Base-by-base conservation (phyloP, 2,113 vertebrate species). In the Tapirus terrestris region DNA sequence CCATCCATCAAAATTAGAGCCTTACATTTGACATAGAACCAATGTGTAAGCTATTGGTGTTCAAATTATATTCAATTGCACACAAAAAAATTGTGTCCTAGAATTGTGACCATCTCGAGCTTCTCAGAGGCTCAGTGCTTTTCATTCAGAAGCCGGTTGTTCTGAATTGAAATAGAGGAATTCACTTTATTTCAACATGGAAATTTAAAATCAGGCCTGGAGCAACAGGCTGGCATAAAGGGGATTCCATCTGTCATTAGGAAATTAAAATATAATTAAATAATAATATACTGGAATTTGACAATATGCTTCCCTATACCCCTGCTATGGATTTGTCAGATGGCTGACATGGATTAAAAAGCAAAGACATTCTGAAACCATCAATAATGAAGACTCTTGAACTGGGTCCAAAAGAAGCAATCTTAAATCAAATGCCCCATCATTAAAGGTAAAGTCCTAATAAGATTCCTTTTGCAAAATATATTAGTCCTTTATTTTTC, bases 241-340 rank as follows among this genome's bases (percentile, higher is more conserved):
- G 68, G 14, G n/a, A 89, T 93, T 96, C 77, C 86, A 96, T 89
- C 94, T 98, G 73, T 80, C 79, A 90, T 95, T 95, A 82, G 58
- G n/a, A 97, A 94, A 92, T 97, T 85, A 89, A 97, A 91, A 95
- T 95, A 95, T 94, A 92, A 96, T 96, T 95, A 96, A 93, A 96
- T 95, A 97, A 80, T 97, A 97, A 91, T 97, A 96, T 65, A 80
- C 80, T 94, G 67, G 43, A 87, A 96, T 20, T 88, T 58, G 6
- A 95, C 58, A 97, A 67, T 96, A 95, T 63, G 70, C 14, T 96
- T 94, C 63, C 31, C 31, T 87, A 83, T 31, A 67, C 25, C 36
- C 45, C 56, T 70, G 58, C 79, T 95, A 96, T 56, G n/a, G 3
- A 9, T 95, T 82, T 98, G 56, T 96, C 43, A 89, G 48, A 75